A percentile compares a stretch with the other conserved stretches of the same genome.
Conservation (phyloP, 2,888 invertebrate species). For the Tetranychus truncatus region DNA sequence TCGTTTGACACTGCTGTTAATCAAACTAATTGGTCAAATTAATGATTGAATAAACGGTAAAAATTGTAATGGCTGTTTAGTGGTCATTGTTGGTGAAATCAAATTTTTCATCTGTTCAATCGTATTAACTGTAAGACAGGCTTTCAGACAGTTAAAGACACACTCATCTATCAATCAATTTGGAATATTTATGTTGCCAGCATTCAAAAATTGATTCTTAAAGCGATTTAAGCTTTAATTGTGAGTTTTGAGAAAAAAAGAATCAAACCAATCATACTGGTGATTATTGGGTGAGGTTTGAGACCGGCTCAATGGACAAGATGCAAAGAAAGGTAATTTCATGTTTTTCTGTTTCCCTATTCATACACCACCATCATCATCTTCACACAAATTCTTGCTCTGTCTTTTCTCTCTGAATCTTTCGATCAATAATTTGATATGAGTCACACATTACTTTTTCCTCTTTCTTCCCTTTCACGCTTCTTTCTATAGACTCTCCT, state of each 20-base stretch:
- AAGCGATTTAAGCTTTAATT: not conserved
- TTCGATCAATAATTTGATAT: constrained; percentile 1
- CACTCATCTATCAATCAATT: too few relatives aligned
- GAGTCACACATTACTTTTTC: not conserved
- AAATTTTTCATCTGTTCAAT: too few relatives aligned
- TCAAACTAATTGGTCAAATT: too few relatives aligned
- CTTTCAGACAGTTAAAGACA: too few relatives aligned
- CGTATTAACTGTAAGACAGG: too few relatives aligned
- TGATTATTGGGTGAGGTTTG: not conserved
- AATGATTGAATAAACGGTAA: too few relatives aligned
- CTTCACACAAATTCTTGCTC: not conserved
- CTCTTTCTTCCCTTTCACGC: not conserved
- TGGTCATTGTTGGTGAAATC: too few relatives aligned
- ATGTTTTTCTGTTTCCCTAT: not conserved
- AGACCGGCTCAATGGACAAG: not conserved
- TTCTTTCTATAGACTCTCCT: not conserved
- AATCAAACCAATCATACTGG: too few relatives aligned
- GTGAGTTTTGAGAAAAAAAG: not conserved
- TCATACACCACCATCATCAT: not conserved
- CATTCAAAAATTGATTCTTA: too few relatives aligned
- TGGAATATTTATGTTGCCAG: too few relatives aligned
- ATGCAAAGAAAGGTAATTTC: not conserved
- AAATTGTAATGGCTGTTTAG: too few relatives aligned
- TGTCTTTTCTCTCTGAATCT: not conserved
- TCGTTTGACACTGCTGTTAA: too few relatives aligned